Base-by-base conservation (phyloP, 2,797 vertebrate genomes). In the Chelmon rostratus region DNA sequence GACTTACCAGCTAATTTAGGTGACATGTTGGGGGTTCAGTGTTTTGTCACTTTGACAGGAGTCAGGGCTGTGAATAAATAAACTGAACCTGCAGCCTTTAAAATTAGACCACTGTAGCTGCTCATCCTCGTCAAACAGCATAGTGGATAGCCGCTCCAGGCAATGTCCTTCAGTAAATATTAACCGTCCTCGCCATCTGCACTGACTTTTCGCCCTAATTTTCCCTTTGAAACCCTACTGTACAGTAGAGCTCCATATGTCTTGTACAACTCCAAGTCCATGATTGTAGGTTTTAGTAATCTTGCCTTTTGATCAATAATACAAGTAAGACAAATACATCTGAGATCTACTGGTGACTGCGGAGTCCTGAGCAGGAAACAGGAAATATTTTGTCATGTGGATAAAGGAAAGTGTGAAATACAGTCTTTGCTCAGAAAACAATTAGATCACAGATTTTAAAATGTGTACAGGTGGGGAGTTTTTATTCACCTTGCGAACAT, bases 1-100 rank as follows among this genome's bases (percentile, higher is more conserved):
- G 69, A 74, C 73, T 62, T 49, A 18, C 10, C 72, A 52, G 70
- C 66, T 87, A 82, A 85, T 87, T 86, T 68, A 73, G 57, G 31
- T 65, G 84, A 80, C 38, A 25, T 25, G 44, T 53, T 11, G 9
- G 18, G 37, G 52, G 15, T 70, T 84, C 46, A 42, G 50, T 52
- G 66, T 87, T 84, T 69, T 75, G 68, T 80, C 70, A 82, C 73
- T 73, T 19, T 74, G 83, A 86, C 79, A 79, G 77, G 65, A 79
- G 79, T 82, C 73, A 47, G 16, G 73, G 73, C 42, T 81, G 73
- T 52, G 73, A 73, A 82, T 79, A 84, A 83, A 78, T 79, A 80
- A 62, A 76, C 57, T 65, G 64, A 78, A 82, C 68, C 67, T 44
- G 12, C 68, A 76, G 67, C 53, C 57, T 73, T 79, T 88, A 71